Evolutionary conservation across 2,797 vertebrate genomes (phyloP).

Genomic region (Myotis findleyi): DNA sequence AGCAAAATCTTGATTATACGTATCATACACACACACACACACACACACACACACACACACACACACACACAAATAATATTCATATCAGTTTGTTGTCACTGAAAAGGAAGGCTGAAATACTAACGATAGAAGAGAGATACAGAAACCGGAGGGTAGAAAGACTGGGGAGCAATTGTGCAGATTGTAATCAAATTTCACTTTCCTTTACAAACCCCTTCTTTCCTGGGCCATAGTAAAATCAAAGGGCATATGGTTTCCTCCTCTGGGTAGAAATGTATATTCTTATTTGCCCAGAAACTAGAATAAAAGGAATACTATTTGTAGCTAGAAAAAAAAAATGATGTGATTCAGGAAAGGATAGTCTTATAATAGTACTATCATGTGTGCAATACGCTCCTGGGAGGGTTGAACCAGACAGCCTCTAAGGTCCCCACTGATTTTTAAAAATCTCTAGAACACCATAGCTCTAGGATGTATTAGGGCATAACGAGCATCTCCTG

Average conservation of each 20-base stretch:
- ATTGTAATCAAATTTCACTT: background rate
- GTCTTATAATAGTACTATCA: background rate
- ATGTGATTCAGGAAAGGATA: background rate
- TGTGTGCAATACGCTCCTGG: background rate
- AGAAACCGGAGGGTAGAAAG: background rate
- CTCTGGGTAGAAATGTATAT: background rate
- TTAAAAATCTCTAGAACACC: background rate
- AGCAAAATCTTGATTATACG: background rate
- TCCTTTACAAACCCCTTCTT: background rate
- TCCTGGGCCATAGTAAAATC: background rate
- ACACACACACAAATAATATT: background rate
- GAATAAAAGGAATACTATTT: background rate
- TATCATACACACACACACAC: background rate
- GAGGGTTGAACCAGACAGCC: background rate
- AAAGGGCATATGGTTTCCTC: background rate
- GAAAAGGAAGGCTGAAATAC: background rate
- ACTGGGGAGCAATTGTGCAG: background rate
- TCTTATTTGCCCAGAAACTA: constrained; percentile 33
- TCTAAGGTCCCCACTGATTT: background rate
- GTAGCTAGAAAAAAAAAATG: constrained; percentile 17
- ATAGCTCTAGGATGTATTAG: background rate
- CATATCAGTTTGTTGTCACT: background rate
- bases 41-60: background rate
- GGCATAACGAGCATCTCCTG: background rate
- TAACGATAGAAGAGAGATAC: background rate